Evolutionary conservation across 35 echinoderm and acorn worm species (phyloP).

Genomic region (Strongylocentrotus purpuratus): DNA sequence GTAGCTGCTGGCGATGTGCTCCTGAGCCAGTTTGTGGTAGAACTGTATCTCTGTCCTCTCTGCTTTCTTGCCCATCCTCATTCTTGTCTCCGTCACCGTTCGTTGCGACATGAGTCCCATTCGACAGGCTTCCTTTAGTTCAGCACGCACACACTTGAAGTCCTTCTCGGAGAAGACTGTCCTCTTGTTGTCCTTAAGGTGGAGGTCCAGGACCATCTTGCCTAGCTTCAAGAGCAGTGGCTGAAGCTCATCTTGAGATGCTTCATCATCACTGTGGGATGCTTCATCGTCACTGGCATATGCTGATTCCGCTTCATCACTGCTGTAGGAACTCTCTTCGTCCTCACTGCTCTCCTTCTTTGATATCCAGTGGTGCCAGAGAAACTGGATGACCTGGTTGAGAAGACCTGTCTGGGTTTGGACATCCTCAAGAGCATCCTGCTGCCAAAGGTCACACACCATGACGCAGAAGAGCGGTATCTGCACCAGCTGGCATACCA

Average conservation of each 20-base stretch:
- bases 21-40: background rate
- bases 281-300: background rate
- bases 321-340: too few relatives aligned
- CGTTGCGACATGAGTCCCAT: background rate
- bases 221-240: background rate
- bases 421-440: background rate
- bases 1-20: background rate
- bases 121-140: background rate
- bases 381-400: background rate
- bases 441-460: constrained; percentile 24
- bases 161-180: background rate
- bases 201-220: background rate
- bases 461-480: constrained; percentile 15
- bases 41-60: background rate
- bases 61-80: background rate
- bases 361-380: background rate
- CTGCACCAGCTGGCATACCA: background rate
- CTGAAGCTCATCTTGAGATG: background rate
- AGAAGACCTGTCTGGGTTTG: background rate
- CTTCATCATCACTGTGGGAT: background rate
- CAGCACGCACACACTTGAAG: background rate
- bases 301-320: background rate
- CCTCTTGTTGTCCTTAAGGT: background rate
- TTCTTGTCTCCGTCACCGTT: background rate
- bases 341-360: background rate